Evolutionary conservation across 2,888 invertebrate species (phyloP), one percentile per base, ranked within the genome.

Genomic region (Mimachlamys varia): DNA sequence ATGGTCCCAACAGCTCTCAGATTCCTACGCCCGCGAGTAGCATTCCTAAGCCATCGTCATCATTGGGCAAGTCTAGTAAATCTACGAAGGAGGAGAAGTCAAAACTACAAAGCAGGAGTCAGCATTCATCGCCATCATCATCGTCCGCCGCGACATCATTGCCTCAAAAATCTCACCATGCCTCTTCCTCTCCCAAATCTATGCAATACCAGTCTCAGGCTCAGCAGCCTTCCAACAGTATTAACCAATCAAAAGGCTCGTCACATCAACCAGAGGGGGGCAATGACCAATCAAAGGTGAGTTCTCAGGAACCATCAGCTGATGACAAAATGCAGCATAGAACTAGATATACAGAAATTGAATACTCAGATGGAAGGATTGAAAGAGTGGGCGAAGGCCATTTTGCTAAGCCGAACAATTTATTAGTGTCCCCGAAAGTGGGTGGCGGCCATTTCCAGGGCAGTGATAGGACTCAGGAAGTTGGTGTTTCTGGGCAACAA

Each of bases 51-150:
- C 93, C 94, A 27, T 92, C 94, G 89, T 91, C 92, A 55, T 62
- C 89, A 88, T 92, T 92, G 49, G 90, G 92, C 27, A 95, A 94
- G 91, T 90, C 92, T 55, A 90, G 92, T 10, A 93, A 93, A 88
- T 92, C 92, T 22, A 91, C 92, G 87, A 94, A 94, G 91, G 95
- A 95, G 89, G 95, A 95, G 88, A 95, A 95, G 91, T 93, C 93
- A 90, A 93, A 92, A 49, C 88, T 76, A 62, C 89, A 92, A 53
- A 50, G 55, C 19, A 89, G 62, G 38, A 88, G 88, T 88, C 89
- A 90, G 87, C 87, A 62, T n/a, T 91, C 92, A 44, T 92, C 91
- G 44, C 62, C 90, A 89, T 89, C 91, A 88, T 92, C 91, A 87
- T 76, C 90, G 44, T 89, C 87, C 33, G 33, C 90, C n/a, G 62